Conservation (phyloP, 2,888 invertebrate genomes). For the Chymomyza amoena region DNA sequence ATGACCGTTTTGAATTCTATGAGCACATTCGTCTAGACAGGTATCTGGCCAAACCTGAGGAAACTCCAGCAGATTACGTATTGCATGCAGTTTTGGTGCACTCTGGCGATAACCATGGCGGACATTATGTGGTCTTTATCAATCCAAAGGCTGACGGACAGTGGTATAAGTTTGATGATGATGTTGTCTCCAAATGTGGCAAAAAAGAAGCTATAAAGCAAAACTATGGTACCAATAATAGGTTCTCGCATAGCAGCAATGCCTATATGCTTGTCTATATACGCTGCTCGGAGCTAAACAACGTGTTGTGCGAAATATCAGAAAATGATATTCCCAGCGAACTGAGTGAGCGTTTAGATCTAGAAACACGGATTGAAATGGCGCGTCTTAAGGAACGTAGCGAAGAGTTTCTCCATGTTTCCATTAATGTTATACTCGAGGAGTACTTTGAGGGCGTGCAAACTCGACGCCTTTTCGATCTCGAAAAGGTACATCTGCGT, state of each 20-base stretch:
- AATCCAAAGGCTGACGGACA: conserved; percentile 97
- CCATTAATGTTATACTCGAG: conserved; percentile 85
- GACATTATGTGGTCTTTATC: conserved; percentile 99
- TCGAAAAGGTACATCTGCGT: conserved; percentile 90
- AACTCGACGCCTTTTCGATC: conserved; percentile 96
- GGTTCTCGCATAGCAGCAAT: conserved; percentile 95
- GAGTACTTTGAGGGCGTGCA: conserved; percentile 96
- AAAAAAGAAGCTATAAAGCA: conserved; percentile 98
- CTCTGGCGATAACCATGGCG: conserved; percentile 99
- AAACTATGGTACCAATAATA: conserved; percentile 97
- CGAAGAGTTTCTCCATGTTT: conserved; percentile 95
- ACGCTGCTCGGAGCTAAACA: conserved; percentile 90
- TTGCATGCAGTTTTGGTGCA: conserved; percentile 99
- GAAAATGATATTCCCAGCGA: conserved; percentile 96
- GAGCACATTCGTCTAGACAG: conserved; percentile 93
- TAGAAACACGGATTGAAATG: conserved; percentile 95
- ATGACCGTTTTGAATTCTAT: conserved; percentile 96
- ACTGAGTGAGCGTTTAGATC: conserved; percentile 91
- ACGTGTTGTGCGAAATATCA: conserved; percentile 93
- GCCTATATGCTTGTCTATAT: conserved; percentile 99
- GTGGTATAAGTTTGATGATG: conserved; percentile 98
- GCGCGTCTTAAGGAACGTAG: conserved; percentile 94
- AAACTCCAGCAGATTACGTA: conserved; percentile 89
- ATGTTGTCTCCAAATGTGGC: conserved; percentile 97
- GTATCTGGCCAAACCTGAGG: conserved; percentile 83